These are phyloP conservation scores for Rhabdophis nuchalis DNA, from an alignment of 2,797 vertebrate genomes.

Conservation along the genomic window DNA sequence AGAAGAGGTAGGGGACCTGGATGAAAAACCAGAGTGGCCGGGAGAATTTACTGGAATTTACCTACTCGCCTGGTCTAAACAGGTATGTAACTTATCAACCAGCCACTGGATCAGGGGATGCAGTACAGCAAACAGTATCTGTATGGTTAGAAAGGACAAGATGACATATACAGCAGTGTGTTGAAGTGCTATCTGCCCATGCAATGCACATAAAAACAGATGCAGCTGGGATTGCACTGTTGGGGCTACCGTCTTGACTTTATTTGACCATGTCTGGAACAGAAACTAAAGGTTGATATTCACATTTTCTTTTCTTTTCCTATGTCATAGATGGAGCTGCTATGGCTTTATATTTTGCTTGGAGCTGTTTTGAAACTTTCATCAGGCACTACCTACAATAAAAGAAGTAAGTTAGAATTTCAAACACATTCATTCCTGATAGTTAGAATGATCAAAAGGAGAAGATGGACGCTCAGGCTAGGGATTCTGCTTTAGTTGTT, in stretches of 20 bases:
- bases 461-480: neutral
- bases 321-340: conserved; percentile 47
- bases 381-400: no score
- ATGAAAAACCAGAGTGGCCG: neutral
- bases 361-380: no score
- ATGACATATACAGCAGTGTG: neutral
- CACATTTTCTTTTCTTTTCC: neutral
- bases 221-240: neutral
- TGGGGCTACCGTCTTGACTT: neutral
- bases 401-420: no score
- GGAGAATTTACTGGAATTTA: neutral
- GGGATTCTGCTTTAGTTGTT: no score
- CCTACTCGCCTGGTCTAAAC: neutral
- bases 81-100: neutral
- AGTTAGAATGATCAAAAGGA: neutral
- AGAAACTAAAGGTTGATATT: neutral
- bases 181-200: neutral
- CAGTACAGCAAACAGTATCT: neutral
- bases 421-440: no score
- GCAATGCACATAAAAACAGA: neutral
- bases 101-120: neutral
- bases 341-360: no score
- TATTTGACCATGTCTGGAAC: neutral
- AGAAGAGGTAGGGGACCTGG: neutral
- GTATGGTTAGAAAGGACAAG: neutral